Conservation (phyloP, 1,140 invertebrate species). For the Nebria ingens region DNA sequence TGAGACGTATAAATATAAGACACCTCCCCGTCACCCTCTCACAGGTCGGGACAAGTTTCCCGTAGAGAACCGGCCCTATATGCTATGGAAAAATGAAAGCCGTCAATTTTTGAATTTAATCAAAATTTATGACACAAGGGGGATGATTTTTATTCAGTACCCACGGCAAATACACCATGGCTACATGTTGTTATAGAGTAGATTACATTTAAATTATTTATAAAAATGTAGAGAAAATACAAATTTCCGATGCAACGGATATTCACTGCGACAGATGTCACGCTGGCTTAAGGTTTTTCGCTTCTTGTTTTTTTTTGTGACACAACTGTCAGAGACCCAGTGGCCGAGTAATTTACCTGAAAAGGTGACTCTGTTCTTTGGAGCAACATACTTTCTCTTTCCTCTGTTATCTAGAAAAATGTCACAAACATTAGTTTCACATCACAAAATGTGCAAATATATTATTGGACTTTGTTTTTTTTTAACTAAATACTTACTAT, state of each 20-base stretch:
- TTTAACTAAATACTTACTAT: too few species aligned
- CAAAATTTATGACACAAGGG: slow-evolving; percentile 9
- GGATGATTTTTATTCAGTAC: slow-evolving; percentile 3
- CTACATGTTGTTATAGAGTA: background rate
- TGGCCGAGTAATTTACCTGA: background rate
- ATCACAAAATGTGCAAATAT: background rate
- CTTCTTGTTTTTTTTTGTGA: background rate
- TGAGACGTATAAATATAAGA: slow-evolving; percentile 2
- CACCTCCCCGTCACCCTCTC: background rate
- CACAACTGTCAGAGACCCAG: background rate
- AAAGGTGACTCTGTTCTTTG: background rate
- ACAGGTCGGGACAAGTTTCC: background rate
- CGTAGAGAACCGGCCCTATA: background rate
- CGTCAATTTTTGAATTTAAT: slow-evolving; percentile 13
- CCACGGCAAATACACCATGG: background rate
- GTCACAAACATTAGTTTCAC: background rate
- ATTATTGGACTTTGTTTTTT: too few species aligned
- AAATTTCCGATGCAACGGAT: background rate
- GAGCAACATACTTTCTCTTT: background rate
- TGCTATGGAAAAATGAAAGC: slow-evolving; percentile 9
- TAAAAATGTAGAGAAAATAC: background rate
- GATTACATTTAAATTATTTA: slow-evolving; percentile 6
- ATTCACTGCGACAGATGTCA: background rate
- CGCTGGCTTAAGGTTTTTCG: background rate
- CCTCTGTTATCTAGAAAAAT: background rate